A percentile compares a stretch with the other conserved stretches of the same genome.
These are phyloP conservation scores for Hirudo medicinalis DNA, from an alignment of 1,140 invertebrate species.

Conservation along the genomic window DNA sequence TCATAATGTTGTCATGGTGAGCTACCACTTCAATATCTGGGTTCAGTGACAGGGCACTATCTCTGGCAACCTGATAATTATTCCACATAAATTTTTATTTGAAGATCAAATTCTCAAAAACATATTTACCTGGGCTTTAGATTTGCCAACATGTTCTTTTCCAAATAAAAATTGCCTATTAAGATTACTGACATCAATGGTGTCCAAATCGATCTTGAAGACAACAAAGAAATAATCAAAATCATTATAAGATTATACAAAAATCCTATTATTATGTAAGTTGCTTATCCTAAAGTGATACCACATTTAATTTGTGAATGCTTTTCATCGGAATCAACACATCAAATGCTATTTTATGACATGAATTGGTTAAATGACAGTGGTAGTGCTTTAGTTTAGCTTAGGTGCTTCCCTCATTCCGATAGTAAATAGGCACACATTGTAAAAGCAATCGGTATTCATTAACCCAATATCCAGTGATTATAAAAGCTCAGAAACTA, in stretches of 20 bases:
- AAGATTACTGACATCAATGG: slow-evolving; percentile 97
- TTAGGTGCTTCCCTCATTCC: too few relatives aligned
- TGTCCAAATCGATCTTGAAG: slow-evolving; percentile 93
- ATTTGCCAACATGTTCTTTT: slow-evolving; percentile 91
- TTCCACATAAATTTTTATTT: background rate
- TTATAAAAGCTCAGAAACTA: too few relatives aligned
- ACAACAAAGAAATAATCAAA: slow-evolving; percentile 2
- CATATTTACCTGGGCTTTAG: slow-evolving; percentile 53
- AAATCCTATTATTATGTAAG: background rate
- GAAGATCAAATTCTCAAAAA: slow-evolving; percentile 9
- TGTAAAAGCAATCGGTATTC: too few relatives aligned
- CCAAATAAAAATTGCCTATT: slow-evolving; percentile 97
- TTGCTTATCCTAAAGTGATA: too few relatives aligned
- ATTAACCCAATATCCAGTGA: too few relatives aligned
- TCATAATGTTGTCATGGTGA: slow-evolving; percentile 83
- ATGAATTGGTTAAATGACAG: too few relatives aligned
- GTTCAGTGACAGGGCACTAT: slow-evolving; percentile 76
- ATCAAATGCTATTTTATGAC: too few relatives aligned
- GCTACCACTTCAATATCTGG: slow-evolving; percentile 72
- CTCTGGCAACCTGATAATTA: slow-evolving; percentile 51
- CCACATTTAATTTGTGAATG: too few relatives aligned
- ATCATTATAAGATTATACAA: background rate
- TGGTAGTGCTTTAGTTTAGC: too few relatives aligned
- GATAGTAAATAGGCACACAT: too few relatives aligned
- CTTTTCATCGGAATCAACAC: too few relatives aligned